Evolutionary conservation across 2,113 vertebrate genomes (phyloP).

Genomic region (Psittacara wagleri): DNA sequence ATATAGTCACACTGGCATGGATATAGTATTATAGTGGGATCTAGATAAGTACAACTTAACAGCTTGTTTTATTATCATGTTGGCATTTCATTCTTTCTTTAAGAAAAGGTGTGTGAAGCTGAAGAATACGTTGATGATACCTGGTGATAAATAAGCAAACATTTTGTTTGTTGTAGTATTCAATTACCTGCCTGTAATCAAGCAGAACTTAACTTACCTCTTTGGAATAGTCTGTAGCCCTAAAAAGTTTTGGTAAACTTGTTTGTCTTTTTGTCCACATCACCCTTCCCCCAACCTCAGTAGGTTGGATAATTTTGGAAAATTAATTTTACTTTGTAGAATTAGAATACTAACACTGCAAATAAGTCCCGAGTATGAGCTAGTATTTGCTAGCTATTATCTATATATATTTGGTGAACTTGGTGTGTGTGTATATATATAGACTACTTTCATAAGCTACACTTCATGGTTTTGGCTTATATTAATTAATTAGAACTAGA

Average conservation of each 20-base stretch:
- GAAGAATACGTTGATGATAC: fast-evolving
- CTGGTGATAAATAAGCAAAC: neutral
- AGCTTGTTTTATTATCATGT: neutral
- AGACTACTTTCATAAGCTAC: conserved; percentile 5
- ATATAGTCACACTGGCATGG: neutral
- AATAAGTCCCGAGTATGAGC: neutral
- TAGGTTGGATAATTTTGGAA: conserved; percentile 49
- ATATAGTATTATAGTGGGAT: neutral
- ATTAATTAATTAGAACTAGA: conserved; percentile 17
- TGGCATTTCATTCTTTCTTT: neutral
- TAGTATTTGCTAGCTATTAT: conserved; percentile 22
- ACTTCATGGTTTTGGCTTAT: conserved; percentile 1
- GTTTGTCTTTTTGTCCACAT: neutral
- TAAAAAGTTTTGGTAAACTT: conserved; percentile 32
- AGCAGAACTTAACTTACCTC: neutral
- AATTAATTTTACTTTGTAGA: conserved; percentile 36
- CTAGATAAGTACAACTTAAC: neutral
- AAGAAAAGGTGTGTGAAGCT: neutral
- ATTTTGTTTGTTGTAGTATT: neutral
- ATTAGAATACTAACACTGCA: conserved; percentile 22
- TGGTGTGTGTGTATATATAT: neutral
- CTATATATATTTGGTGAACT: neutral
- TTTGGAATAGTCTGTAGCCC: neutral
- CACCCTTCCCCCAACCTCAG: neutral
- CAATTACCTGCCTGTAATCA: neutral